Percentiles rank a stretch among this genome's conserved stretches.
Evolutionary conservation across 2,888 invertebrate genomes (phyloP).

Genomic region (Panorpa germanica): DNA sequence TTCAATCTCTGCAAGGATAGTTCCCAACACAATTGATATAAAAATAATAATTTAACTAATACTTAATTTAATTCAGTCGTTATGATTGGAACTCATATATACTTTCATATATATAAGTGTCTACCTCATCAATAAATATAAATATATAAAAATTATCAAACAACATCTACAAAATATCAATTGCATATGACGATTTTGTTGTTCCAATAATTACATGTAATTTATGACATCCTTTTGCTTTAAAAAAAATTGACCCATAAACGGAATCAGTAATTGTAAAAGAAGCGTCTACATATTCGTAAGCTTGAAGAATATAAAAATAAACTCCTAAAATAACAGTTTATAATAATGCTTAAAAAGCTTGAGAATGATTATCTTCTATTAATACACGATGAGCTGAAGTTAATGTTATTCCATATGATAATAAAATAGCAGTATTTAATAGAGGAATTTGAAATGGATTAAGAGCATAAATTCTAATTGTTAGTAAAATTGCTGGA

Average conservation of each 20-base stretch:
- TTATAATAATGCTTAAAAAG: constrained; percentile 26
- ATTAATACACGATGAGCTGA: constrained; percentile 36
- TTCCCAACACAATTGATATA: too few relatives aligned
- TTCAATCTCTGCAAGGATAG: too few relatives aligned
- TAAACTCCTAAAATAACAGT: constrained; percentile 40
- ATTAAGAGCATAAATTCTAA: constrained; percentile 38
- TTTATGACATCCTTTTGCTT: constrained; percentile 59
- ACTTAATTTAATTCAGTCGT: constrained; percentile 33
- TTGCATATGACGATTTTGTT: too few relatives aligned
- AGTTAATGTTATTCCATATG: constrained; percentile 49
- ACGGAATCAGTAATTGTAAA: constrained; percentile 38
- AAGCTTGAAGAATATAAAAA: constrained; percentile 44
- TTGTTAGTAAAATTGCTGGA: constrained; percentile 35
- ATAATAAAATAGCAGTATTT: constrained; percentile 52
- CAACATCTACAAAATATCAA: constrained; percentile 48
- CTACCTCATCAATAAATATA: constrained; percentile 51
- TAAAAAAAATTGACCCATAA: constrained; percentile 51
- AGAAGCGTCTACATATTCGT: constrained; percentile 45
- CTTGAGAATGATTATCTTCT: constrained; percentile 27
- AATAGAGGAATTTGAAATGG: constrained; percentile 50
- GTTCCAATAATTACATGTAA: constrained; percentile 47
- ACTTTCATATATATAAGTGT: constrained; percentile 50
- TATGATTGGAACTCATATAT: constrained; percentile 56
- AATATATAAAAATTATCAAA: constrained; percentile 39
- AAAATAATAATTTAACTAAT: constrained; percentile 32